Base-by-base conservation (phyloP, 2,113 vertebrate genomes). In the Zosterops hypoxanthus region DNA sequence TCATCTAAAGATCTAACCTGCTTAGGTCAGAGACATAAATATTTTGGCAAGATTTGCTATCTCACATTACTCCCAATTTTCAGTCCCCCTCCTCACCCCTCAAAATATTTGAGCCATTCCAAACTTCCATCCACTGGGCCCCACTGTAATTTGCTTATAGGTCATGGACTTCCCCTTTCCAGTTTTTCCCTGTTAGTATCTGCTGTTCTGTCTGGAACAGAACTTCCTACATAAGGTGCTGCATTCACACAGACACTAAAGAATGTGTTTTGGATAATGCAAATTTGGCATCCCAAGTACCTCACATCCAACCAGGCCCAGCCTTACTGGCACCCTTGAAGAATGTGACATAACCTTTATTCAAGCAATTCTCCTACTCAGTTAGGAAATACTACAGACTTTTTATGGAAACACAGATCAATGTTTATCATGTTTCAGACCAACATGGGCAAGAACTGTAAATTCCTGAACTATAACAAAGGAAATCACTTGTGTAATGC, bases 21-120 rank as follows among this genome's bases (percentile, higher is more conserved):
- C 75, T 82, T 83, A 92, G 86, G 97, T 96, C 93, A 95, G 81
- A 97, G 56, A 77, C 90, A 95, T 96, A 97, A 97, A 96, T 97
- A 96, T 92, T 95, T 95, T 97, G 93, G 61, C 83, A 97, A 92
- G 77, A 61, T 89, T 60, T 97, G 53, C 57, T 65, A 47, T 96
- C 79, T 95, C 42, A 8, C 81, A 26, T 97, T 86, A 97, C 90
- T 96, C 57, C 39, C 56, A 88, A 21, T 95, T 94, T 94, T 92
- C 87, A 88, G 12, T 89, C 61, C 55, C 56, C 50, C 49, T 90
- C 36, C 42, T 95, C 44, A 73, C 80, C 88, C 47, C 53, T 76
- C 86, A 42, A 95, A 94, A 87, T 92, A 96, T 92, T 95, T 94
- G 36, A 96, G 56, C 82, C 91, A 88, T 96, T 96, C 77, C 90